Percentiles rank a stretch among this genome's conserved stretches.
Evolutionary conservation across 2,113 vertebrate genomes (phyloP).

Genomic region (Menidia beryllina): DNA sequence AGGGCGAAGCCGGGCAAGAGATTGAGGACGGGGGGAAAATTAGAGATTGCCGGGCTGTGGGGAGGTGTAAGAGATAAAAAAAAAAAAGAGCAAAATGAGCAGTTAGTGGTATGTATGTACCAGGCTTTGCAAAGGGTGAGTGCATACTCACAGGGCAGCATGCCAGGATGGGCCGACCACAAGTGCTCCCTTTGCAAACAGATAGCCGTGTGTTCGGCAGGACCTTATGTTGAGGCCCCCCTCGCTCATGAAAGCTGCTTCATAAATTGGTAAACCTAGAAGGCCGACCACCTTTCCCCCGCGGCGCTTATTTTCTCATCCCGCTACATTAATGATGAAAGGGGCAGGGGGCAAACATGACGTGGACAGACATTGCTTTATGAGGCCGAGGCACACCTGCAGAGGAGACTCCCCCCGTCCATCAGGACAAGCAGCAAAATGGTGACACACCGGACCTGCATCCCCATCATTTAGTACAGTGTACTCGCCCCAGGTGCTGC

Average conservation of each 20-base stretch:
- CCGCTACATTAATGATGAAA: conserved; percentile 75
- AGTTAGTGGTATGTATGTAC: conserved; percentile 52
- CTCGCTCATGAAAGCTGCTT: conserved; percentile 78
- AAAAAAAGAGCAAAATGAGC: conserved; percentile 48
- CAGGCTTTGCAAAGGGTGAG: conserved; percentile 23
- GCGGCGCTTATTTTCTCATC: conserved; percentile 72
- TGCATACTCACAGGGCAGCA: conserved; percentile 33
- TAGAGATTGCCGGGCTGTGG: conserved; percentile 36
- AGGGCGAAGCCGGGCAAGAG: conserved; percentile 57
- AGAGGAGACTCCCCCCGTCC: conserved; percentile 53
- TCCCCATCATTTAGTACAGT: conserved; percentile 33
- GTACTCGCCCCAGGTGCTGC: conserved; percentile 36
- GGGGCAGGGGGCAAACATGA: conserved; percentile 67
- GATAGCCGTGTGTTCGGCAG: conserved; percentile 63
- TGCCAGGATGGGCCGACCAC: conserved; percentile 51
- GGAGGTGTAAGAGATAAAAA: conserved; percentile 36
- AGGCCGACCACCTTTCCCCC: conserved; percentile 45
- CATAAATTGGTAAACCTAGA: conserved; percentile 79
- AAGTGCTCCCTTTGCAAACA: conserved; percentile 63
- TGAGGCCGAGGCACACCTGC: conserved; percentile 77
- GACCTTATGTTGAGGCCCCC: conserved; percentile 45
- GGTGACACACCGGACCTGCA: conserved; percentile 52
- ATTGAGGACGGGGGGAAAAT: conserved; percentile 39
- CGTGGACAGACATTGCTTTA: conserved; percentile 80
- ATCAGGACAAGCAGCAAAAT: conserved; percentile 49